Percentiles rank a stretch among this genome's conserved stretches.
Conservation (phyloP, 2,888 invertebrate species). For the Cephus runcator region DNA sequence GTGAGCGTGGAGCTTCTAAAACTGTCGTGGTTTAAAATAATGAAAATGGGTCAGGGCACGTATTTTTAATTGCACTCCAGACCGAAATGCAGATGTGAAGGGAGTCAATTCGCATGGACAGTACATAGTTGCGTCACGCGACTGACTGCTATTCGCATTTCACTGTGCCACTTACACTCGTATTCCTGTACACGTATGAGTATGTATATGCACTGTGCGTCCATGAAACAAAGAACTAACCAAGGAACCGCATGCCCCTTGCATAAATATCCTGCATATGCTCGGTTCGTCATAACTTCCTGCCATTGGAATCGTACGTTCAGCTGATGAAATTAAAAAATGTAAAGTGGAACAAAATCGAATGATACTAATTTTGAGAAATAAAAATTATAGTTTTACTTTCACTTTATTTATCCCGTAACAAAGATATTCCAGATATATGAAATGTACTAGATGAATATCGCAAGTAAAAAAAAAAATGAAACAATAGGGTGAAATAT, state of each 20-base stretch:
- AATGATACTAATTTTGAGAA: neutral
- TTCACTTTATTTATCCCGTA: neutral
- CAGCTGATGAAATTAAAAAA: slow-evolving; percentile 36
- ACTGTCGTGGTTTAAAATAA: slow-evolving; percentile 50
- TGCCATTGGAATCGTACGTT: slow-evolving; percentile 30
- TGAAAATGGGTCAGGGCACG: slow-evolving; percentile 43
- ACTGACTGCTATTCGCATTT: neutral
- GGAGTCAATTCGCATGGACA: slow-evolving; percentile 7
- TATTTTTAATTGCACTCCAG: slow-evolving; percentile 60
- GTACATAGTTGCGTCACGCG: neutral
- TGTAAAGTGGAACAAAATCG: neutral
- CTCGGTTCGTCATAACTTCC: slow-evolving; percentile 40
- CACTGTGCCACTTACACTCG: neutral
- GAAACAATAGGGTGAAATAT: neutral
- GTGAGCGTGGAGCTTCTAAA: neutral
- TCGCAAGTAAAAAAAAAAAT: neutral
- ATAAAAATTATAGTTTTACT: neutral
- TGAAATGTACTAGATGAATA: neutral
- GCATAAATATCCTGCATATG: slow-evolving; percentile 43
- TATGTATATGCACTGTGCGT: neutral
- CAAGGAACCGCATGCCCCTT: slow-evolving; percentile 39
- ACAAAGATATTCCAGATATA: neutral
- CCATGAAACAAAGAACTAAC: slow-evolving; percentile 44
- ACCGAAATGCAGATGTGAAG: slow-evolving; percentile 45
- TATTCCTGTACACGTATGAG: neutral